Conservation (phyloP, 2,113 vertebrate species). For the Zapus hudsonius region DNA sequence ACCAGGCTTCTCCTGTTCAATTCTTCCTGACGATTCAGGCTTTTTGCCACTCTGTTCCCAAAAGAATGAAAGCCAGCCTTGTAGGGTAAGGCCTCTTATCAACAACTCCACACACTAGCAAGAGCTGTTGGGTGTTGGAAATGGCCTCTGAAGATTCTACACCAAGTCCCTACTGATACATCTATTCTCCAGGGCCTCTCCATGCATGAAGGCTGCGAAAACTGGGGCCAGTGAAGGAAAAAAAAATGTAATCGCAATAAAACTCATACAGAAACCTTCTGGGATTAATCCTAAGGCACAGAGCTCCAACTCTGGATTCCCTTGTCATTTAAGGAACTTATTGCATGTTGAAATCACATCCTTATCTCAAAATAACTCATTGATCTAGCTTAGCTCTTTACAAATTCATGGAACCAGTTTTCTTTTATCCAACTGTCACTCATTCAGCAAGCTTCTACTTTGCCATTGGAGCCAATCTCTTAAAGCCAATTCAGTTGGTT, state of each 20-base stretch:
- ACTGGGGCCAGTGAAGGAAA: neutral
- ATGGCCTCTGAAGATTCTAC: constrained; percentile 9
- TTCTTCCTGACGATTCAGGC: neutral
- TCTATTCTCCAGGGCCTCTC: neutral
- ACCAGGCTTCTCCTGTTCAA: neutral
- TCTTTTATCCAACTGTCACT: neutral
- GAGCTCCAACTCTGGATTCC: neutral
- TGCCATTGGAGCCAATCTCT: neutral
- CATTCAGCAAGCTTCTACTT: neutral
- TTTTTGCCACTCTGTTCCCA: neutral
- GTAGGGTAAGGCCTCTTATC: neutral
- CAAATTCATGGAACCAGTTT: constrained; percentile 2
- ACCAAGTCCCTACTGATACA: neutral
- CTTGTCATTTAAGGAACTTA: constrained; percentile 14
- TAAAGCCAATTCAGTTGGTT: neutral
- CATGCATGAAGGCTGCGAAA: neutral
- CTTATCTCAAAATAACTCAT: constrained; percentile 25
- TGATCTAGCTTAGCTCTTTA: constrained; percentile 21
- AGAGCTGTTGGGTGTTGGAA: neutral
- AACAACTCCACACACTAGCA: neutral
- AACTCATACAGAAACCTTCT: neutral
- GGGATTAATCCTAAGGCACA: neutral
- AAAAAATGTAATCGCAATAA: neutral
- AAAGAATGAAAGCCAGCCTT: neutral
- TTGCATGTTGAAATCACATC: neutral